A percentile compares a stretch with the other conserved stretches of the same genome.
Evolutionary conservation across 2,888 invertebrate genomes (phyloP).

Genomic region (Platypus cylindrus): DNA sequence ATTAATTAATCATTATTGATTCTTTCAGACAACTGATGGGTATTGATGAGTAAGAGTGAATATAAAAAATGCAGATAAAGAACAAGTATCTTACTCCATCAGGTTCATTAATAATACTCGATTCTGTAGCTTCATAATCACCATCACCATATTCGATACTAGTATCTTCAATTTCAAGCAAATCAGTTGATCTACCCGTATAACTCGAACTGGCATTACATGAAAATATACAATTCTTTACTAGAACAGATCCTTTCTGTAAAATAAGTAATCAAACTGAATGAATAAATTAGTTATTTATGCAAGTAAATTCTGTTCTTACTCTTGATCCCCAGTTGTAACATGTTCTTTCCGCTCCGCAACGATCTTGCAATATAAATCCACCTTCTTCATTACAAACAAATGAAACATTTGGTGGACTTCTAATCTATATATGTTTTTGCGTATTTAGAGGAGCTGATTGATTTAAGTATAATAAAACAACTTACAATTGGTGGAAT

Average conservation of each 20-base stretch:
- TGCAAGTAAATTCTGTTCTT: slow-evolving; percentile 6
- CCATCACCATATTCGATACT: slow-evolving; percentile 17
- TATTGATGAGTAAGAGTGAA: no score
- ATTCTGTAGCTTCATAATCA: slow-evolving; percentile 11
- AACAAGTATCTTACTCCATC: slow-evolving; percentile 14
- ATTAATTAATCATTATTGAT: background rate
- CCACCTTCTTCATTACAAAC: slow-evolving; percentile 59
- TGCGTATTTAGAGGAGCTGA: background rate
- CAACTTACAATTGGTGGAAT: slow-evolving; percentile 51
- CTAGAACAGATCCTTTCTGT: slow-evolving; percentile 48
- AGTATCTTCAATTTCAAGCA: slow-evolving; percentile 7
- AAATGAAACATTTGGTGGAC: slow-evolving; percentile 57
- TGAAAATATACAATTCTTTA: slow-evolving; percentile 58
- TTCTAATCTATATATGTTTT: slow-evolving; percentile 39
- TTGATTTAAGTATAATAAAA: background rate
- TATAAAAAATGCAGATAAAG: no score
- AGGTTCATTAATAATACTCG: slow-evolving; percentile 8
- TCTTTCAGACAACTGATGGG: background rate
- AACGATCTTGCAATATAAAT: slow-evolving; percentile 59
- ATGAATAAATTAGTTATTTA: background rate
- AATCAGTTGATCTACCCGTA: slow-evolving; percentile 15
- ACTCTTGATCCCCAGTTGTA: slow-evolving; percentile 44
- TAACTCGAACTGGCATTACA: slow-evolving; percentile 35
- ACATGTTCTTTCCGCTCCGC: slow-evolving; percentile 52
- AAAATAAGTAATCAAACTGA: slow-evolving; percentile 17